Evolutionary conservation across 1,140 invertebrate genomes (phyloP), one percentile per base, ranked within the genome.

Genomic region (Tribolium castaneum): DNA sequence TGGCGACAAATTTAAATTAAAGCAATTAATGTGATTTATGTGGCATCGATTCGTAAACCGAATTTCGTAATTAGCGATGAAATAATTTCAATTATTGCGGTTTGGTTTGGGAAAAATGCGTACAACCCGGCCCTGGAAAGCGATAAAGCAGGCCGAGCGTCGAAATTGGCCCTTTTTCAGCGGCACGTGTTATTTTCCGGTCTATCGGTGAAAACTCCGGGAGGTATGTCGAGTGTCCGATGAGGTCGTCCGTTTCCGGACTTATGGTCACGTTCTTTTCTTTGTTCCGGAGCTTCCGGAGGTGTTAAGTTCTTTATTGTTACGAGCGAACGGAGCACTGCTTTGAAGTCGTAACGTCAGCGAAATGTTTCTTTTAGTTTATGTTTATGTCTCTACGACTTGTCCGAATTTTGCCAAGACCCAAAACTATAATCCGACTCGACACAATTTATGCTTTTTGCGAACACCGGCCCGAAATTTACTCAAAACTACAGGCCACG

Each of bases 291-390:
- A 25, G 59, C 59, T 66, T 66, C 59, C 59, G 59, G 59, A 30
- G 59, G 59, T 66, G 59, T 66, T 66, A 66, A 66, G 59, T 66
- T 66, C 59, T 66, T 66, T 66, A 66, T 66, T 66, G 59, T 66
- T 66, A 66, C 59, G 59, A 66, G 9, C 59, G 30, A 22, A 4
- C 30, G 12, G 59, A 66, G 59, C 34, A 30, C 22, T 13, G 59
- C 59, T 66, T 66, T 66, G 59, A 34, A 39, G 59, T 30, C 30
- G 14, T 66, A 35, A 66, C 13, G 59, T 66, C 59, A 66, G 59
- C 30, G 30, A 66, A 66, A 66, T 66, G 59, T 66, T 66, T 25
- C 34, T 66, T 66, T 35, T 34, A 66, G 10, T 66, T 66, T 66
- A 66, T 66, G 59, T 66, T 66, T 66, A 52, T 52, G 16, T 7